phyloP scores from a whole-genome alignment of 2,888 invertebrate genomes.

The Orchesella flavescens region DNA sequence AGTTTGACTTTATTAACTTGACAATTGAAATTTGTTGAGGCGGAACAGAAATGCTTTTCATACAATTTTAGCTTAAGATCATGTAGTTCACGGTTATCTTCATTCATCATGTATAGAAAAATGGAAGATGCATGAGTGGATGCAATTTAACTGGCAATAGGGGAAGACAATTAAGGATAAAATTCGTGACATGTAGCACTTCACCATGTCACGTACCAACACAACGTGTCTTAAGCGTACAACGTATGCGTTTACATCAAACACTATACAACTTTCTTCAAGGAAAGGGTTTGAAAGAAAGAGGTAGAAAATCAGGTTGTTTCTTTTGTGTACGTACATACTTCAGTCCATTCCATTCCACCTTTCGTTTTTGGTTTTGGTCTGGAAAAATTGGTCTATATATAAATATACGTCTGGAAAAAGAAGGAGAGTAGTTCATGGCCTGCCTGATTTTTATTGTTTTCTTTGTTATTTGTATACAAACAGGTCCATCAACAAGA shows the following conservation, averaged over 20 bases:
- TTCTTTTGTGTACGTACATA: too few species aligned
- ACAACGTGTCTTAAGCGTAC: neutral
- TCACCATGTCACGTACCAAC: neutral
- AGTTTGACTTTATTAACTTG: slow-evolving; percentile 66
- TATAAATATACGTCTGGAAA: too few species aligned
- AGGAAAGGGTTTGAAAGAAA: too few species aligned
- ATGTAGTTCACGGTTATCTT: neutral
- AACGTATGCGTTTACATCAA: too few species aligned
- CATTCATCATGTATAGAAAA: slow-evolving; percentile 17
- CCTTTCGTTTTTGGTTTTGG: too few species aligned
- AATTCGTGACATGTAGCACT: slow-evolving; percentile 26
- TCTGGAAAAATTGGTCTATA: too few species aligned
- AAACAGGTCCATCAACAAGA: slow-evolving; percentile 76
- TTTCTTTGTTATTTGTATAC: neutral
- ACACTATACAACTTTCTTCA: too few species aligned
- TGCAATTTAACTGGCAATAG: slow-evolving; percentile 22
- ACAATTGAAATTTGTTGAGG: slow-evolving; percentile 65
- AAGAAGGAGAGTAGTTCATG: too few species aligned
- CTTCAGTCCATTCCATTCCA: too few species aligned
- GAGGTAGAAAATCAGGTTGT: too few species aligned
- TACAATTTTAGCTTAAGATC: neutral
- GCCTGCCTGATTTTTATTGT: neutral
- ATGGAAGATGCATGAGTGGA: neutral
- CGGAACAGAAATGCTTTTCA: slow-evolving; percentile 39
- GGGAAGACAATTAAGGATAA: slow-evolving; percentile 17